Percentiles rank a stretch among this genome's conserved stretches.
phyloP scores from a whole-genome alignment of 1,140 invertebrate species.

The Drosophila simulans region DNA sequence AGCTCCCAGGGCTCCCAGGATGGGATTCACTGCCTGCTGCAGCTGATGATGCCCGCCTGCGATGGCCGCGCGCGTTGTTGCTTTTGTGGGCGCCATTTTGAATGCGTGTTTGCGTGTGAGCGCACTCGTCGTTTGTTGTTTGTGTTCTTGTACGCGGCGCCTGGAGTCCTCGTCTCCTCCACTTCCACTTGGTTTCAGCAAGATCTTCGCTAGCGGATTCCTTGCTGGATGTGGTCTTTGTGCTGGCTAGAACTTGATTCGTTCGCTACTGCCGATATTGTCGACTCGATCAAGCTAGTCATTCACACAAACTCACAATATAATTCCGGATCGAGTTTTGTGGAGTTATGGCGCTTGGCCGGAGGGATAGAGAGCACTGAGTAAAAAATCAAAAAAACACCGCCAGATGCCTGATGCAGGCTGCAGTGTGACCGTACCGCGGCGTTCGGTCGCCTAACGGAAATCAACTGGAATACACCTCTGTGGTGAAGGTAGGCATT shows the following conservation, averaged over 20 bases:
- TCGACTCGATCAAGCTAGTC: conserved; percentile 3
- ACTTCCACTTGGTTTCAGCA: conserved; percentile 15
- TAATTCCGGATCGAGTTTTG: conserved; percentile 21
- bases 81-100: conserved; percentile 84
- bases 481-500: neutral
- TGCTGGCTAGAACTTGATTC: neutral
- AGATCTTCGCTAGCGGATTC: conserved; percentile 11
- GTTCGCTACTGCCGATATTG: conserved; percentile 1
- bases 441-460: neutral
- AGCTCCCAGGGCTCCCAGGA: conserved; percentile 43
- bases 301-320: conserved; percentile 32
- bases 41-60: conserved; percentile 23
- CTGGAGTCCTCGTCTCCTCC: conserved; percentile 14
- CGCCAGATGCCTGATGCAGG: conserved; percentile 14
- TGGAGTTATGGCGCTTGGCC: conserved; percentile 35
- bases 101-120: conserved; percentile 15
- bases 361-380: conserved; percentile 17
- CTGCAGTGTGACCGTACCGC: neutral
- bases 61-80: conserved; percentile 50
- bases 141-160: conserved; percentile 14
- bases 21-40: conserved; percentile 51
- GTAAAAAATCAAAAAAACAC: conserved; percentile 37
- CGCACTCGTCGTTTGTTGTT: conserved; percentile 17
- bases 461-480: neutral
- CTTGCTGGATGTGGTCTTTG: neutral